These are phyloP conservation scores for Condylura cristata DNA, from an alignment of 2,113 vertebrate genomes.

Conservation along the genomic window DNA sequence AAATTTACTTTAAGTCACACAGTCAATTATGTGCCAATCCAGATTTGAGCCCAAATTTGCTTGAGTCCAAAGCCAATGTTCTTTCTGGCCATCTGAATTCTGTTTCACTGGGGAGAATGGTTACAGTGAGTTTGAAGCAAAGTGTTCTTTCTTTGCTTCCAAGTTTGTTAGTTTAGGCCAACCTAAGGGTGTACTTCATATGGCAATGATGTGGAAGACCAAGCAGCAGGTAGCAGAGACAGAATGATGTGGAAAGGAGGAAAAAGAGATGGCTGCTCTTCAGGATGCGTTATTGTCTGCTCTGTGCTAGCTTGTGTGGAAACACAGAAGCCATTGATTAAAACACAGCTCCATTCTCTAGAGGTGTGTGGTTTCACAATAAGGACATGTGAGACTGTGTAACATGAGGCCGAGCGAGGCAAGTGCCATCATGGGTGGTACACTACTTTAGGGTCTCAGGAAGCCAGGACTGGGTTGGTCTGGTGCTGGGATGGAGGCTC, in stretches of 20 bases:
- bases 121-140: not conserved
- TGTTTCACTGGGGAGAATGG: not conserved
- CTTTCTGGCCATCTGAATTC: not conserved
- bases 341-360: not conserved
- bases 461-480: not conserved
- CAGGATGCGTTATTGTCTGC: not conserved
- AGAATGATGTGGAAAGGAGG: not conserved
- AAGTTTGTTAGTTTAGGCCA: not conserved
- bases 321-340: not conserved
- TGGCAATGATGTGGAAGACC: not conserved
- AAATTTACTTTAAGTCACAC: not conserved
- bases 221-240: not conserved
- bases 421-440: not conserved
- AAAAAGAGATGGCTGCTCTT: not conserved
- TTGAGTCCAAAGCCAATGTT: not conserved
- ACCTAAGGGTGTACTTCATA: not conserved
- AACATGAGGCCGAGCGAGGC: not conserved
- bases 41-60: not conserved
- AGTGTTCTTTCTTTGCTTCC: not conserved
- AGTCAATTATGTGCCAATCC: not conserved
- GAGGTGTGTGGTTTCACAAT: not conserved
- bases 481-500: not conserved
- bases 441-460: not conserved
- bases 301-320: not conserved
- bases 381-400: not conserved